Conservation (phyloP, 2,888 invertebrate genomes). For the Drosophila prolongata region DNA sequence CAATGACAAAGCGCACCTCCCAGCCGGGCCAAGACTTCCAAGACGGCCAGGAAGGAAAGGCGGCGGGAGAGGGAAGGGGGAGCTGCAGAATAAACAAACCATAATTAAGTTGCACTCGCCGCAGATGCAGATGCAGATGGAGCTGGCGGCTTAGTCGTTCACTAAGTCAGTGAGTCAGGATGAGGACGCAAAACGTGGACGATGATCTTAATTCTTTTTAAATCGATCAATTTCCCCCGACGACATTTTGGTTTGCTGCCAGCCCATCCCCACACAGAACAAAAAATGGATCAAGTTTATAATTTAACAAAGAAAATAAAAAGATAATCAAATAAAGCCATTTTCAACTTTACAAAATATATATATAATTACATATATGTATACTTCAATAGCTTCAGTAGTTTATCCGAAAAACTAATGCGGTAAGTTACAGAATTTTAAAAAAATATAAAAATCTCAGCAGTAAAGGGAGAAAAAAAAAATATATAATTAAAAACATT, state of each 20-base stretch:
- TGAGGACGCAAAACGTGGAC: slow-evolving; percentile 50
- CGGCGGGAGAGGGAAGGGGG: neutral
- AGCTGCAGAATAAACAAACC: slow-evolving; percentile 71
- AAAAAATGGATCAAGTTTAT: neutral
- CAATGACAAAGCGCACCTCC: slow-evolving; percentile 81
- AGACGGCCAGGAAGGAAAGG: neutral
- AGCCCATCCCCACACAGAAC: slow-evolving; percentile 35
- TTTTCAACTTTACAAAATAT: no score
- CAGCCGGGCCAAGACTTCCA: slow-evolving; percentile 48
- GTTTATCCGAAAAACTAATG: no score
- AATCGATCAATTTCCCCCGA: slow-evolving; percentile 82
- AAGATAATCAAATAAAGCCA: no score
- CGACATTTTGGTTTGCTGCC: slow-evolving; percentile 74
- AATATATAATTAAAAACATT: no score
- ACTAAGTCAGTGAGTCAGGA: slow-evolving; percentile 79
- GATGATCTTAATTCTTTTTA: slow-evolving; percentile 82
- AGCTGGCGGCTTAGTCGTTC: slow-evolving; percentile 62
- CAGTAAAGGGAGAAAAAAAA: no score
- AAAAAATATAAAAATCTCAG: no score
- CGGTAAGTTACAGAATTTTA: no score
- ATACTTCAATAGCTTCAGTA: no score
- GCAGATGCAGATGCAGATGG: slow-evolving; percentile 24
- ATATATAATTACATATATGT: no score
- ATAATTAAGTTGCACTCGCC: slow-evolving; percentile 71
- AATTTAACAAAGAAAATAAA: neutral